A percentile compares a stretch with the other conserved stretches of the same genome.
These are phyloP conservation scores for Nipponia nippon DNA, from an alignment of 2,113 vertebrate species.

Conservation along the genomic window DNA sequence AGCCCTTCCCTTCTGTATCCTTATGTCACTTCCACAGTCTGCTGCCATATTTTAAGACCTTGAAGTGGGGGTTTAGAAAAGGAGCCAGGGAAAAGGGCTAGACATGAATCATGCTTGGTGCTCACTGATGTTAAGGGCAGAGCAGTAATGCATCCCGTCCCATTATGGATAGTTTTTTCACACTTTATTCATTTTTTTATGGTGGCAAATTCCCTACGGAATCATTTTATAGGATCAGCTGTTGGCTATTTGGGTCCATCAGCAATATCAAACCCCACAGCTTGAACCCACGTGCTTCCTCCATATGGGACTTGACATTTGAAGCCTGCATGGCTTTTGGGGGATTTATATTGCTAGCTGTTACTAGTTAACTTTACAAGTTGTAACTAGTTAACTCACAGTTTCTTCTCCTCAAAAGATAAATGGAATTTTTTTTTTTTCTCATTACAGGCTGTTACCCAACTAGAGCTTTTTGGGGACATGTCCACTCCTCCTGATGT, in stretches of 20 bases:
- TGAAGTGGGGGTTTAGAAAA: background rate
- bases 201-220: background rate
- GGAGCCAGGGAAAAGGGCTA: background rate
- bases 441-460: conserved; percentile 92
- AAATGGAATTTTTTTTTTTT: background rate
- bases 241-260: background rate
- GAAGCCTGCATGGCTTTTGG: background rate
- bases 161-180: background rate
- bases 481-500: conserved; percentile 99
- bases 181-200: background rate
- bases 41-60: background rate
- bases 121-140: background rate
- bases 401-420: background rate
- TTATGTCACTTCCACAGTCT: background rate
- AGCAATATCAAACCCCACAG: background rate
- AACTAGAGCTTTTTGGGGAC: conserved; percentile 98
- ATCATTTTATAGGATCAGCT: background rate
- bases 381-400: background rate
- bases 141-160: background rate
- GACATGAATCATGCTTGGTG: background rate
- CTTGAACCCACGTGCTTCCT: background rate
- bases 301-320: background rate
- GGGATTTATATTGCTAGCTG: background rate
- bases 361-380: background rate
- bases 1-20: background rate